phyloP scores from a whole-genome alignment of 2,888 invertebrate species.

The Perithous albicinctus region DNA sequence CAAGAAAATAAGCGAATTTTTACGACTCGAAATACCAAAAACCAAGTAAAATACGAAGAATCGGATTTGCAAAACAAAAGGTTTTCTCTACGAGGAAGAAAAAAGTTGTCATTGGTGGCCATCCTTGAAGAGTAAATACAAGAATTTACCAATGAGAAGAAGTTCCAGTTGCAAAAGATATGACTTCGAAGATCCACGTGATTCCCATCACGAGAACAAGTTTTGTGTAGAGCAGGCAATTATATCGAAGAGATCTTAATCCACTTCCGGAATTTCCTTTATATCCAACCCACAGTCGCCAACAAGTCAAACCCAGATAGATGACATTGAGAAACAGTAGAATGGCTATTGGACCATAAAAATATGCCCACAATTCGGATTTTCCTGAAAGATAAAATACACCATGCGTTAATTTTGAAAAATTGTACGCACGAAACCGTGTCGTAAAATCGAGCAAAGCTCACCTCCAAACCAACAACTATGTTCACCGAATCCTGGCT shows the following conservation, averaged over 20 bases:
- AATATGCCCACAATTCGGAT: conserved; percentile 88
- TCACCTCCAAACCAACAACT: conserved; percentile 90
- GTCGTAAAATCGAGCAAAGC: not conserved
- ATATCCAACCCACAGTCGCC: conserved; percentile 86
- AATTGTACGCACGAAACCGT: too few species aligned
- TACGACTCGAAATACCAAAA: too few species aligned
- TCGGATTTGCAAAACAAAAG: too few species aligned
- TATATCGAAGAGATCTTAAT: conserved; percentile 84
- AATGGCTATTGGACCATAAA: conserved; percentile 89
- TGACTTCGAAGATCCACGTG: conserved; percentile 90
- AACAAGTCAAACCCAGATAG: conserved; percentile 87
- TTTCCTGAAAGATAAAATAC: conserved; percentile 84
- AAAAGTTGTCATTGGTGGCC: too few species aligned
- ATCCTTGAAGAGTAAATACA: conserved; percentile 6
- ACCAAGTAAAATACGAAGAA: too few species aligned
- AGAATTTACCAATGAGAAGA: conserved; percentile 81
- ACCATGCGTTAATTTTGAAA: not conserved
- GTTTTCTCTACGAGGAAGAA: too few species aligned
- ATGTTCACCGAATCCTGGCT: conserved; percentile 87
- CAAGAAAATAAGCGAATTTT: too few species aligned
- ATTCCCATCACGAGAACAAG: conserved; percentile 90
- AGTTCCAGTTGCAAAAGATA: conserved; percentile 83
- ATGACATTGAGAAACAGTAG: conserved; percentile 87
- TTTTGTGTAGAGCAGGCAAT: conserved; percentile 88
- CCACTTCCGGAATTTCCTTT: conserved; percentile 85